These are phyloP conservation scores for Dicentrarchus labrax DNA, from an alignment of 2,113 vertebrate species.

Conservation along the genomic window DNA sequence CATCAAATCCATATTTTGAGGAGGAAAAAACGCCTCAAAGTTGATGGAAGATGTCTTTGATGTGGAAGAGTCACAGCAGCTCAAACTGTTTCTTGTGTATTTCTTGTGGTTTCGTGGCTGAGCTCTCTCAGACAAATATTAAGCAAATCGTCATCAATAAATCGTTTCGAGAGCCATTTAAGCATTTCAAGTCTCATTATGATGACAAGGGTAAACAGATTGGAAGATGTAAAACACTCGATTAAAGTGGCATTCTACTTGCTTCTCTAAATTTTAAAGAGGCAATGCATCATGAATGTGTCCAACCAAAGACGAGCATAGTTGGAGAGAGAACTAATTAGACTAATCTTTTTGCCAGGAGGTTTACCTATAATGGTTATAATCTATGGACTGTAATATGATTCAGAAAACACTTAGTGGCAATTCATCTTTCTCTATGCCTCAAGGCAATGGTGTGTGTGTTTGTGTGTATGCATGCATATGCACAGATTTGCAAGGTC, in stretches of 20 bases:
- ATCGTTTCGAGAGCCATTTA: slow-evolving; percentile 62
- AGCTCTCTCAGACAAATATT: slow-evolving; percentile 58
- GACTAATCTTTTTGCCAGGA: slow-evolving; percentile 82
- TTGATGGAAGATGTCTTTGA: slow-evolving; percentile 73
- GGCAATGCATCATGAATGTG: slow-evolving; percentile 77
- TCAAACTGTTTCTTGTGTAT: slow-evolving; percentile 23
- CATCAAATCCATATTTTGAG: slow-evolving; percentile 76
- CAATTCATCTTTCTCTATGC: slow-evolving; percentile 78
- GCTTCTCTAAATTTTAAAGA: slow-evolving; percentile 76
- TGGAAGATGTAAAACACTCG: slow-evolving; percentile 78
- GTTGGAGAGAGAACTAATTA: slow-evolving; percentile 83
- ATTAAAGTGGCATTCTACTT: slow-evolving; percentile 76
- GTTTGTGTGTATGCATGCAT: slow-evolving; percentile 11
- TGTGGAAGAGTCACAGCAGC: slow-evolving; percentile 44
- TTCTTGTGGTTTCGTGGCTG: slow-evolving; percentile 33
- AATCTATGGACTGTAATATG: slow-evolving; percentile 81
- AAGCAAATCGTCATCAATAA: slow-evolving; percentile 68
- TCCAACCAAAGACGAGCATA: slow-evolving; percentile 65
- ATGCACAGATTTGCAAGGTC: slow-evolving; percentile 26
- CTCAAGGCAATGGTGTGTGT: slow-evolving; percentile 62
- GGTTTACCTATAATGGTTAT: slow-evolving; percentile 85
- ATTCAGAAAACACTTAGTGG: slow-evolving; percentile 77
- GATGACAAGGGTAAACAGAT: slow-evolving; percentile 77
- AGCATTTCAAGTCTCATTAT: slow-evolving; percentile 74
- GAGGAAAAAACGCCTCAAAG: slow-evolving; percentile 46